Percentiles rank a stretch among this genome's conserved stretches.
These are phyloP conservation scores for Centropyge bicolor DNA, from an alignment of 2,797 vertebrate genomes.

Conservation along the genomic window DNA sequence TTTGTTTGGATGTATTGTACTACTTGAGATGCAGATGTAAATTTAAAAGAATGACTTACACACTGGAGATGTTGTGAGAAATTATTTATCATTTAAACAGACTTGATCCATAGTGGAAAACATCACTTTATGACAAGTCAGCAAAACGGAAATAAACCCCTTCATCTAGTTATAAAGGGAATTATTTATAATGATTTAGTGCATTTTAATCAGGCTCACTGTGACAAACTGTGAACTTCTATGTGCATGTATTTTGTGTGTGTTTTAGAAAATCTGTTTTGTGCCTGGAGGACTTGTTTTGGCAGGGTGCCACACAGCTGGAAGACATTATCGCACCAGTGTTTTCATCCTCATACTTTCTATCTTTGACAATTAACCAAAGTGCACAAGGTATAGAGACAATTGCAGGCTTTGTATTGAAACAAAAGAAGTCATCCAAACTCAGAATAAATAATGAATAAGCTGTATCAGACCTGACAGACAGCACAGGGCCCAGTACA, in stretches of 20 bases:
- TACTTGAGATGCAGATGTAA: background rate
- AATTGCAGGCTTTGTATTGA: constrained; percentile 5
- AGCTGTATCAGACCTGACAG: background rate
- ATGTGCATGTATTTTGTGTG: background rate
- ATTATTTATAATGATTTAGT: background rate
- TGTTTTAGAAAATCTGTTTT: constrained; percentile 31
- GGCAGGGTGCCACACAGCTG: constrained; percentile 43
- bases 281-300: constrained; percentile 31
- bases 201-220: constrained; percentile 7
- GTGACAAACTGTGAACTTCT: background rate
- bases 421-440: background rate
- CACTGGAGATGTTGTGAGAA: background rate
- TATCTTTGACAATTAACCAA: constrained; percentile 19
- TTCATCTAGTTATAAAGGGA: background rate
- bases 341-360: constrained; percentile 40
- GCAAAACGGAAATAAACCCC: constrained; percentile 1
- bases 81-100: background rate
- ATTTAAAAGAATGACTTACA: background rate
- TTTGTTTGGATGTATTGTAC: background rate
- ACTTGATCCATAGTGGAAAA: background rate
- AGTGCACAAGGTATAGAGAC: constrained; percentile 20
- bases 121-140: background rate
- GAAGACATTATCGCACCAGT: constrained; percentile 34
- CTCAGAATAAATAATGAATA: background rate
- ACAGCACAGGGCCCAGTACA: background rate